Percentiles rank a stretch among this genome's conserved stretches.
phyloP scores from a whole-genome alignment of 2,113 vertebrate genomes.

The Chrysochloris asiatica region DNA sequence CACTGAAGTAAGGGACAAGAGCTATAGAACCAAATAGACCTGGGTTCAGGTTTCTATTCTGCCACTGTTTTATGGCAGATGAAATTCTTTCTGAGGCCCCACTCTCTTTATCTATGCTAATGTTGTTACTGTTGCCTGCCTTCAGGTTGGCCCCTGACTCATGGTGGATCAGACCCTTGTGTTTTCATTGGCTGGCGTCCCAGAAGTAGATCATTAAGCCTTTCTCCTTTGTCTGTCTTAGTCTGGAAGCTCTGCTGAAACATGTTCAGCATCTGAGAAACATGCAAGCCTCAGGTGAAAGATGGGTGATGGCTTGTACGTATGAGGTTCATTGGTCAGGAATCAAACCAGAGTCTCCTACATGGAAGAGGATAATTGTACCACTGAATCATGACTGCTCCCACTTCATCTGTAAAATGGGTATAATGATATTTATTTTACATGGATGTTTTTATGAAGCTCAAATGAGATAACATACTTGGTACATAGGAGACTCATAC shows the following conservation, averaged over 20 bases:
- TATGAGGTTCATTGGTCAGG: neutral
- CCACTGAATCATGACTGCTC: neutral
- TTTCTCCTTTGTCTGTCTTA: too few species aligned
- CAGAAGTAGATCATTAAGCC: too few species aligned
- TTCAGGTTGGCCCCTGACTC: neutral
- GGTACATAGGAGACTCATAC: fast-evolving
- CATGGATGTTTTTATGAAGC: neutral
- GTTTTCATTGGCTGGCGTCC: too few species aligned
- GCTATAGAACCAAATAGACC: too few species aligned
- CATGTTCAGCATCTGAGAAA: neutral
- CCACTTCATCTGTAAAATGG: neutral
- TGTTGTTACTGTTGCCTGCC: too few species aligned
- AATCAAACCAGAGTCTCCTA: neutral
- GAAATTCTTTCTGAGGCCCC: too few species aligned
- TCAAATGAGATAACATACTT: neutral
- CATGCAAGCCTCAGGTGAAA: neutral
- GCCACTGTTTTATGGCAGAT: too few species aligned
- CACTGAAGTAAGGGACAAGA: too few species aligned
- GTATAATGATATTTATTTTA: neutral
- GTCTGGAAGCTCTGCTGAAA: too few species aligned
- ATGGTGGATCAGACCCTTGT: neutral
- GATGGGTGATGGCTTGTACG: neutral
- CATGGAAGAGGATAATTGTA: neutral
- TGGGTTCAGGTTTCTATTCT: too few species aligned
- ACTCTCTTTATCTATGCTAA: too few species aligned